phyloP scores from a whole-genome alignment of 2,113 vertebrate species.

The Odontesthes bonariensis region DNA sequence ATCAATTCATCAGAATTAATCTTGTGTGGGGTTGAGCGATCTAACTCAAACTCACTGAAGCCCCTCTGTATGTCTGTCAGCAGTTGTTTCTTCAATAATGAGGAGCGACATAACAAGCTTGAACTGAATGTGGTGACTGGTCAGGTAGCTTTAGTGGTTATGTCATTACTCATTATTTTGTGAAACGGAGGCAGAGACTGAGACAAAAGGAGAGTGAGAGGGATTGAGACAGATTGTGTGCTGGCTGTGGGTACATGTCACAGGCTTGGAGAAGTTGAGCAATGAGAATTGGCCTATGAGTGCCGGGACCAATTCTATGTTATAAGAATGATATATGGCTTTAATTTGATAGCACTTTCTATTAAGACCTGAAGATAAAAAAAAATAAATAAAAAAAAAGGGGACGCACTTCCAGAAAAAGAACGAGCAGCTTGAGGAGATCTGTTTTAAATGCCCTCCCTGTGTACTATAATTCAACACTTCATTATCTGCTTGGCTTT shows the following conservation, averaged over 20 bases:
- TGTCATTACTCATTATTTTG: constrained; percentile 55
- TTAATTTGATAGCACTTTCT: constrained; percentile 74
- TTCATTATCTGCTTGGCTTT: constrained; percentile 73
- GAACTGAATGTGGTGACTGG: constrained; percentile 28
- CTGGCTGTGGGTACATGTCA: constrained; percentile 32
- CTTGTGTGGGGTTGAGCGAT: neutral
- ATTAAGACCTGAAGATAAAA: constrained; percentile 48
- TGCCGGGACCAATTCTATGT: constrained; percentile 43
- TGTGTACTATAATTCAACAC: constrained; percentile 79
- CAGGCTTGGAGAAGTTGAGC: constrained; percentile 32
- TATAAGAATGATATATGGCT: constrained; percentile 72
- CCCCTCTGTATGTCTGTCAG: constrained; percentile 8
- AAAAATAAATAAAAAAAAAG: too few relatives aligned
- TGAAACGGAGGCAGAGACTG: constrained; percentile 39
- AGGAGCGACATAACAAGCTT: constrained; percentile 24
- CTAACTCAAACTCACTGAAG: constrained; percentile 6
- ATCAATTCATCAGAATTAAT: neutral
- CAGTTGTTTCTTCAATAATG: constrained; percentile 26
- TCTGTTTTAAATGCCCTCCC: constrained; percentile 58
- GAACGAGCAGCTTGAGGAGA: constrained; percentile 53
- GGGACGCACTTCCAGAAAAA: constrained; percentile 52
- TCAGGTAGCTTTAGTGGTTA: constrained; percentile 15
- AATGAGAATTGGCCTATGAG: constrained; percentile 43
- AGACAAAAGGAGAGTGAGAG: constrained; percentile 31
- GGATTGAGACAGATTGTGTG: constrained; percentile 49